phyloP scores from a whole-genome alignment of 2,113 vertebrate species.

The Ctenomys sociabilis region DNA sequence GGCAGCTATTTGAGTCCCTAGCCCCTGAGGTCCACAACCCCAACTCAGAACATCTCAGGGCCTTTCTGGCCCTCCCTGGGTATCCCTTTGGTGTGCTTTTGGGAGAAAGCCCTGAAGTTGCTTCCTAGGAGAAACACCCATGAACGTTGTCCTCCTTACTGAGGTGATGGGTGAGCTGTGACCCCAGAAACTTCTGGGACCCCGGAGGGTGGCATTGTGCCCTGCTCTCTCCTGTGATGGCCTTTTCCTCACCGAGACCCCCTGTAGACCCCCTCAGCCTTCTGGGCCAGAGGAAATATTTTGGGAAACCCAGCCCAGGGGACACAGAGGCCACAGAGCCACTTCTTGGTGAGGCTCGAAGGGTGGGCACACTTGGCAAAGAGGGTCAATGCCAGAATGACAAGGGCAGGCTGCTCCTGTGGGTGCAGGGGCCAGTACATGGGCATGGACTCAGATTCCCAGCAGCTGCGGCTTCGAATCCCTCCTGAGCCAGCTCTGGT shows the following conservation, averaged over 20 bases:
- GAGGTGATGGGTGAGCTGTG: not conserved
- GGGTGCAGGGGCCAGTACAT: fast-evolving
- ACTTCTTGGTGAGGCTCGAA: not conserved
- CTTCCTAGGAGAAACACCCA: not conserved
- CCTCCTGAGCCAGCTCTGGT: not conserved
- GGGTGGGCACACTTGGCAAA: not conserved
- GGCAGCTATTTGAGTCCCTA: not conserved
- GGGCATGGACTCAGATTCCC: not conserved
- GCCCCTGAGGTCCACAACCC: not conserved
- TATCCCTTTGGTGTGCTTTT: not conserved
- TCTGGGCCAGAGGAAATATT: not conserved
- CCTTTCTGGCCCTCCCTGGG: not conserved
- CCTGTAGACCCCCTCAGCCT: not conserved
- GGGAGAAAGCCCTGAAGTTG: not conserved
- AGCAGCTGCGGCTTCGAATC: fast-evolving
- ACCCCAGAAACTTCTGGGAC: fast-evolving
- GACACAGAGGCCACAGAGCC: not conserved
- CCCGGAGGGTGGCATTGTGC: fast-evolving
- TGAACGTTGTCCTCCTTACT: not conserved
- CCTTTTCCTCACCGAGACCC: not conserved
- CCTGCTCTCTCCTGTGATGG: not conserved
- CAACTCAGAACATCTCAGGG: not conserved
- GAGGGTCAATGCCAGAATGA: fast-evolving
- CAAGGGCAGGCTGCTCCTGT: not conserved
- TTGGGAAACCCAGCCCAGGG: not conserved